Base-by-base conservation (phyloP, 2,797 vertebrate species). In the Spinus olivaceus region DNA sequence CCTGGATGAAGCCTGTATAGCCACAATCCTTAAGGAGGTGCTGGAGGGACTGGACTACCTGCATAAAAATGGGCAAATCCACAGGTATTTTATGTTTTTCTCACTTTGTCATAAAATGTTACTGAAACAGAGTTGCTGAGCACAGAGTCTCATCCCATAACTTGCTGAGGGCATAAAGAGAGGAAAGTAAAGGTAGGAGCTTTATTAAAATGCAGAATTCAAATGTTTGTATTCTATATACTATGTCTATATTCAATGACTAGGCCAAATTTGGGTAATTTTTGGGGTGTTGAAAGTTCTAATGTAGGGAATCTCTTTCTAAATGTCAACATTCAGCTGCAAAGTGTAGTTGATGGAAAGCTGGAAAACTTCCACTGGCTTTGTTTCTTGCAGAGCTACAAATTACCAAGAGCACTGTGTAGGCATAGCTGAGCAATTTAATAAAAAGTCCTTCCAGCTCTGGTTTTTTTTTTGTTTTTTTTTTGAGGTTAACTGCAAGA, bases 61-160 rank as follows among this genome's bases (percentile, higher is more conserved):
- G 35, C 99, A 99, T 97, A 99, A 99, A 98, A 99, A 99, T 0
- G 99, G 99, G 50, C 99, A 99, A 97, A 99, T 99, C 92, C 99
- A 99, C 98, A 99, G 99, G 99, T 99, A 97, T 96, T 88, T 50
- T 42, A 37, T 7, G 5, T 32, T 61, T 72, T 69, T 24, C 35
- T 83, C 14, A 15, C 17, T 42, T 42, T 47, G 17, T 53, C 12
- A 8, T 41, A 24, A 35, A 87, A 46, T n/a, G 27, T 27, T 4
- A 10, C 5, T 81, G 44, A 15, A 69, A 8, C 27, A 41, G 57
- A 71, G 50, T 30, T 76, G 12, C 14, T n/a, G 69, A 87, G n/a
- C 65, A 14, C 27, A 37, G 11, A 37, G 11, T 47, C 21, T 46
- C 17, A 33, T 53, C 28, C 30, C 30, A 12, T 39, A 73, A 8